phyloP scores from a whole-genome alignment of 2,113 vertebrate species.

The Dromiciops gliroides region DNA sequence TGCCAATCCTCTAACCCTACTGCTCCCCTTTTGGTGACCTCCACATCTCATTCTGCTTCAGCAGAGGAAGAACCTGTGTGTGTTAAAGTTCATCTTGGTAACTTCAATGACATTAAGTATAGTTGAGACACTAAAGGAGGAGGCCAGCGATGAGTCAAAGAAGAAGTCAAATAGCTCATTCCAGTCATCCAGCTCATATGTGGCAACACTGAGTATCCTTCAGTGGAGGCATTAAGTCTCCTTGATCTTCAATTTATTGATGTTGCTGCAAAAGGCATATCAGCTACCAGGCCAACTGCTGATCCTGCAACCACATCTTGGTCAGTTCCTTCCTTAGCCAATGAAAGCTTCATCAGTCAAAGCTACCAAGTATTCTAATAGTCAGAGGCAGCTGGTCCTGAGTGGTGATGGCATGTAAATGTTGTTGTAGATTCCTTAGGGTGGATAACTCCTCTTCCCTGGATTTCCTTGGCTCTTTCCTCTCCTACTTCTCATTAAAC shows the following conservation, averaged over 20 bases:
- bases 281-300: conserved; percentile 95
- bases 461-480: too few relatives aligned
- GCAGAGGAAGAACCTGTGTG: conserved; percentile 97
- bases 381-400: too few relatives aligned
- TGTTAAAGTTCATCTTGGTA: conserved; percentile 99
- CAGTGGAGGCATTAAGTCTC: conserved; percentile 96
- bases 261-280: conserved; percentile 94
- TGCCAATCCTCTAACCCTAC: not conserved
- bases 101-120: conserved; percentile 96
- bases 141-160: conserved; percentile 91
- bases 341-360: too few relatives aligned
- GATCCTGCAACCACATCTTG: conserved; percentile 97
- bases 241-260: conserved; percentile 97
- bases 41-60: conserved; percentile 61
- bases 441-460: too few relatives aligned
- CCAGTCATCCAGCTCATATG: conserved; percentile 93
- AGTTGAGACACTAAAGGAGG: conserved; percentile 93
- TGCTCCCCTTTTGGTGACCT: conserved; percentile 36
- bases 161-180: conserved; percentile 96
- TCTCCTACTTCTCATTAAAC: too few relatives aligned
- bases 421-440: too few relatives aligned
- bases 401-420: too few relatives aligned
- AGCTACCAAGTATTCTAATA: too few relatives aligned
- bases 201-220: conserved; percentile 95
- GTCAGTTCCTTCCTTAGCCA: conserved; percentile 70